Percentiles rank a stretch among this genome's conserved stretches.
Conservation (phyloP, 2,888 invertebrate species). For the Notocelia uddmanniana region DNA sequence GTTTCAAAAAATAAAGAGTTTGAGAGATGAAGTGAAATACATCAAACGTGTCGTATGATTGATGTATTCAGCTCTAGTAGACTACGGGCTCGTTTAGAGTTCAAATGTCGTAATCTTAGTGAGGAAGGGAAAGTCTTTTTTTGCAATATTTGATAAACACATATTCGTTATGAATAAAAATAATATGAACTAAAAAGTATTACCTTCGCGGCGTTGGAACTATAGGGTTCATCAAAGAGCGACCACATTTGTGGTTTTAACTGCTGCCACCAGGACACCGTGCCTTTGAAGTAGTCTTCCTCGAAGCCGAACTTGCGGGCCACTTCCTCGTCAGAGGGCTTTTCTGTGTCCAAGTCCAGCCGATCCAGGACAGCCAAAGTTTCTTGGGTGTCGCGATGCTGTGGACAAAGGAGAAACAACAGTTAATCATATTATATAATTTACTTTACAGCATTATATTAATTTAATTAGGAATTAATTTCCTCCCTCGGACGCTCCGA, state of each 20-base stretch:
- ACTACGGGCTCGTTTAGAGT: no score
- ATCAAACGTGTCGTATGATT: no score
- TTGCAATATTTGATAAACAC: no score
- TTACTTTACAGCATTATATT: no score
- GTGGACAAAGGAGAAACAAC: conserved; percentile 49
- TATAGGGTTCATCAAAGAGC: conserved; percentile 99
- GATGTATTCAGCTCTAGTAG: no score
- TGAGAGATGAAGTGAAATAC: no score
- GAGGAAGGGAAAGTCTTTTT: no score
- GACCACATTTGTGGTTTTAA: conserved; percentile 99
- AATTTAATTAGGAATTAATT: no score
- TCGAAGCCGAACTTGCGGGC: conserved; percentile 99
- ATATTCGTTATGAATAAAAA: no score
- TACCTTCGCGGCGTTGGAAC: conserved; percentile 98
- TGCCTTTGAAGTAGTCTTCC: conserved; percentile 96
- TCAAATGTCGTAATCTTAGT: no score
- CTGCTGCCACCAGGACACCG: conserved; percentile 98
- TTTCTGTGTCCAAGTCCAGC: conserved; percentile 98
- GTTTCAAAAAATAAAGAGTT: background rate
- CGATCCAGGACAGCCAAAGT: conserved; percentile 98
- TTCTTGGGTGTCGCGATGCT: conserved; percentile 99
- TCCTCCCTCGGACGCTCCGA: no score
- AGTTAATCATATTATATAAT: background rate
- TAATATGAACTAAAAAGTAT: background rate
- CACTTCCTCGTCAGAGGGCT: conserved; percentile 98